Evolutionary conservation across 1,140 invertebrate genomes (phyloP), one percentile per base, ranked within the genome.

Genomic region (Drosophila trapezifrons): DNA sequence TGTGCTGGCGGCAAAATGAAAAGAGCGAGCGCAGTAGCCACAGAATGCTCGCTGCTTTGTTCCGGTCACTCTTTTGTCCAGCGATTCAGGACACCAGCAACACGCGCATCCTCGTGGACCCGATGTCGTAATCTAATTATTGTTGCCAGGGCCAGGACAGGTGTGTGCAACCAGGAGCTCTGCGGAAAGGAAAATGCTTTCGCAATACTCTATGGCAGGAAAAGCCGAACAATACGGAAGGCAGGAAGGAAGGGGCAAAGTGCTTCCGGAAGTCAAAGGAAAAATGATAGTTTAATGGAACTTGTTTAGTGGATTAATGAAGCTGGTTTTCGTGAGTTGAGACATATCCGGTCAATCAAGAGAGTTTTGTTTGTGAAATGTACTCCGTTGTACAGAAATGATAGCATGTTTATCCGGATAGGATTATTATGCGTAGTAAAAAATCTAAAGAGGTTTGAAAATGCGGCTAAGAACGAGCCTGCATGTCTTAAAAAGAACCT

Each of bases 71-170:
- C 59, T 62, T 37, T 62, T 64, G 70, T 55, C 45, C 46, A 32
- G n/a, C 42, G 51, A 54, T 51, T 37, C 46, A 43, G 60, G 52
- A 35, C 46, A 22, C 27, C 38, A 18, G 25, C 51, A 55, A 75
- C 54, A 72, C 59, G 70, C 51, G 58, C 51, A 51, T 47, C 71
- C 72, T 55, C 27, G 38, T 43, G 76, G 47, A 74, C 63, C 47
- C 49, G 45, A 66, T 64, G 62, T 60, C 56, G 42, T 85, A 82
- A 85, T 85, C 58, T 76, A 81, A 85, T 86, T 86, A 86, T 57
- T 32, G 29, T 22, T 56, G 20, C 37, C 47, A 6, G 7, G 40
- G 29, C 40, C 71, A 32, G 35, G 47, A 47, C 40, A 60, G 25
- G 51, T 69, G 65, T 67, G 63, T 54, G 65, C 62, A 69, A n/a